phyloP scores from a whole-genome alignment of 1,140 invertebrate genomes.

The Rhyacophila brunnea region DNA sequence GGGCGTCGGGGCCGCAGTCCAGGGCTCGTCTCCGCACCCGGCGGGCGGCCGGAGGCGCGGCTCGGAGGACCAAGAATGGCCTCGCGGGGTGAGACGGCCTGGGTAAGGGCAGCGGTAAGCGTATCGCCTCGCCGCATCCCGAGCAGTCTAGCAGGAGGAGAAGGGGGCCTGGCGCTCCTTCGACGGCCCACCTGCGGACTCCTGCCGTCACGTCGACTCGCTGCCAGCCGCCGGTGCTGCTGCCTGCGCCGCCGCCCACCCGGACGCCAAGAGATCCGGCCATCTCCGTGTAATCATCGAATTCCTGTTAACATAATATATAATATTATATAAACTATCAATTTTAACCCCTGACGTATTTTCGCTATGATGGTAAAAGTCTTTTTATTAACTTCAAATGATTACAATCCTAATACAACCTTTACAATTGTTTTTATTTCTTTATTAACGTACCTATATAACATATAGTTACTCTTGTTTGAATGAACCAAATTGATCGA shows the following conservation, averaged over 20 bases:
- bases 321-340: neutral
- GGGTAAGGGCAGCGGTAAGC: constrained; percentile 52
- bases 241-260: constrained; percentile 54
- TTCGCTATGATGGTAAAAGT: too few relatives aligned
- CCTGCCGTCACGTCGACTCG: constrained; percentile 79
- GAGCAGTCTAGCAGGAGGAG: constrained; percentile 81
- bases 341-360: too few relatives aligned
- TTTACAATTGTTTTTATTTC: too few relatives aligned
- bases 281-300: constrained; percentile 62
- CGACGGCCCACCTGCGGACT: constrained; percentile 67
- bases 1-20: constrained; percentile 70
- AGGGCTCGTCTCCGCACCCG: constrained; percentile 76
- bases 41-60: constrained; percentile 56
- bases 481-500: too few relatives aligned
- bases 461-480: too few relatives aligned
- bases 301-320: constrained; percentile 48
- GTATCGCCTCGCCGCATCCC: constrained; percentile 73
- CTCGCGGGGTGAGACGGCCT: constrained; percentile 59
- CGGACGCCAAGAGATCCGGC: constrained; percentile 70
- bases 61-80: constrained; percentile 81
- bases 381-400: too few relatives aligned
- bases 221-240: constrained; percentile 75
- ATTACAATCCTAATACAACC: too few relatives aligned
- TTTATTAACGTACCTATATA: too few relatives aligned
- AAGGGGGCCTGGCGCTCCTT: constrained; percentile 60